Evolutionary conservation across 1,140 invertebrate species (phyloP).

Genomic region (Drosophila malerkotliana): DNA sequence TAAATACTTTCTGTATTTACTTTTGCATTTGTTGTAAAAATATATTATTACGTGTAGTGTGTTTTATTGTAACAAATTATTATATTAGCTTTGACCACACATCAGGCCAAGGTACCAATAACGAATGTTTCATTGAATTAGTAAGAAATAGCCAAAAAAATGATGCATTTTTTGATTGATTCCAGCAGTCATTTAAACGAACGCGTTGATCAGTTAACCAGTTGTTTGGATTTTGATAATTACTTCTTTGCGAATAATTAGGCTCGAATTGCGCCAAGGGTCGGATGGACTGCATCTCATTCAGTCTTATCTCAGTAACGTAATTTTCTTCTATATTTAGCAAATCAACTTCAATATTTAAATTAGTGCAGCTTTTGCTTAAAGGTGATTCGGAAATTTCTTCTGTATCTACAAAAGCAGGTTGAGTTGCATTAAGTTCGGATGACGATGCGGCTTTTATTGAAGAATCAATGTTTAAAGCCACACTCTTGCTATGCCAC

Average conservation of each 20-base stretch:
- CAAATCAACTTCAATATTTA: conserved; percentile 74
- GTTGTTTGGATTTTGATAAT: conserved; percentile 10
- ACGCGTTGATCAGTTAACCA: conserved; percentile 12
- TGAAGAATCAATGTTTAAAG: conserved; percentile 4
- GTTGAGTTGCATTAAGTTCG: conserved; percentile 19
- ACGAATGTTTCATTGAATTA: conserved; percentile 48
- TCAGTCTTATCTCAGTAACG: conserved; percentile 59
- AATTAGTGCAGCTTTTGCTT: conserved; percentile 46
- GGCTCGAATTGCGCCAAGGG: conserved; percentile 11
- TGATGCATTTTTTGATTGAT: conserved; percentile 45
- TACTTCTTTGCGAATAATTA: conserved; percentile 17
- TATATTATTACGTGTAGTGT: neutral
- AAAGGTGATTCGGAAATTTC: neutral
- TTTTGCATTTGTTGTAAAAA: neutral
- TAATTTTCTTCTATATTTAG: conserved; percentile 61
- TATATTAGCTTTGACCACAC: conserved; percentile 74
- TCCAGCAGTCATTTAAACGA: conserved; percentile 19
- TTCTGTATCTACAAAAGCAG: conserved; percentile 6
- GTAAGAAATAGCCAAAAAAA: conserved; percentile 61
- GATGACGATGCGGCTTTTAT: conserved; percentile 8
- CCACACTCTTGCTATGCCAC: conserved; percentile 56
- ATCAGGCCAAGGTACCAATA: conserved; percentile 55
- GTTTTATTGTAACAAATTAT: neutral
- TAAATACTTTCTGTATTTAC: too few species aligned
- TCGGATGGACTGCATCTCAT: conserved; percentile 27